Evolutionary conservation across 2,888 invertebrate species (phyloP), one percentile per base, ranked within the genome.

Genomic region (Bruchidius siliquastri): DNA sequence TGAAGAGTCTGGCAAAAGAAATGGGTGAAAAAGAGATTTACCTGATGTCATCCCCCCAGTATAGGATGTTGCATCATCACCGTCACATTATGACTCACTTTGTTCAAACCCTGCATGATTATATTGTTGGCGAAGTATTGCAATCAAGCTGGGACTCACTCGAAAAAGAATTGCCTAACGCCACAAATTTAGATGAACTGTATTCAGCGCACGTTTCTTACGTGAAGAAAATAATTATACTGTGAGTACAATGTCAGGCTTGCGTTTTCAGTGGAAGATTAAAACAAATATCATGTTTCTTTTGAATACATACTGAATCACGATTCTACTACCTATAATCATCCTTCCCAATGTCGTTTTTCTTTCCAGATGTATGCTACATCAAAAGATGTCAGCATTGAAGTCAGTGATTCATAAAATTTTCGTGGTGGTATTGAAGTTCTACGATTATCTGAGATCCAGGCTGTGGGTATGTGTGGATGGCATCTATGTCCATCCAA

Each of bases 31-130:
- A 86, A 69, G 82, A 82, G 75, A 82, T 81, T 18, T 83, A 83
- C 72, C 84, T 93, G 0, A 85, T 90, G 4, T 84, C 87, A 18
- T 92, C 93, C 0, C 89, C 90, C 0, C 94, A 95, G 76, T 93
- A 93, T 85, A 90, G 92, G 72, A 89, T 90, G 72, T 85, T 94
- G 13, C 94, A 94, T 82, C 88, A 92, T 74, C 92, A 91, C 80
- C 89, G 94, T 0, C 93, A 94, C 82, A 88, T 92, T 21, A 92
- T 95, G 91, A 91, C 92, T 30, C 93, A 94, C 74, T 91, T 95
- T 82, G 89, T 94, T 69, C 90, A 92, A 74, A 92, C 93, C 0
- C 84, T 94, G 26, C 92, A 94, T 83, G 93, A 92, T 86, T 94
- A 95, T 83, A 90, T 95, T 72, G 92, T 92, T 0, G 92, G 93